A percentile compares a stretch with the other conserved stretches of the same genome.
Evolutionary conservation across 2,888 invertebrate genomes (phyloP).

Genomic region (Plebejus melissa): DNA sequence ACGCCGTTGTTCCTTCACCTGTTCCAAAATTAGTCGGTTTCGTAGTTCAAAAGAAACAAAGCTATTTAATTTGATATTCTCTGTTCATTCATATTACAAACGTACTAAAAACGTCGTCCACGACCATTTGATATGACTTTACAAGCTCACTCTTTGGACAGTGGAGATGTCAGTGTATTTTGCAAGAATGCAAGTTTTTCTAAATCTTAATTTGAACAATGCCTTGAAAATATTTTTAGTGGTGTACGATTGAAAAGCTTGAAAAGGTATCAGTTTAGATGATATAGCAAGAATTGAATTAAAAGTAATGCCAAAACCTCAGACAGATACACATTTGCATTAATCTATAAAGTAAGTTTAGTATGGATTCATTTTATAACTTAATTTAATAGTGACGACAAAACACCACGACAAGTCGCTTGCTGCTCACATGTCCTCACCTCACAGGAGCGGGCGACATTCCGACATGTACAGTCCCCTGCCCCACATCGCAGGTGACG

Average conservation of each 20-base stretch:
- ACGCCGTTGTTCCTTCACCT: neutral
- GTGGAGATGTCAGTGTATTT: neutral
- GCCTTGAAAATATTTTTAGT: neutral
- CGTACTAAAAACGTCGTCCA: neutral
- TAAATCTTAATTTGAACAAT: neutral
- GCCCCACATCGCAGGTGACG: constrained; percentile 37
- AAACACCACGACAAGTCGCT: constrained; percentile 12
- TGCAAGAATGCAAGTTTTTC: neutral
- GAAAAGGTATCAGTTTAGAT: too few species aligned
- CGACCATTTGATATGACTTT: neutral
- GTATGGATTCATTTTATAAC: neutral
- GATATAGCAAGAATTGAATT: too few species aligned
- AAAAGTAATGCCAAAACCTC: too few species aligned
- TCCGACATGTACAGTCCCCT: constrained; percentile 38
- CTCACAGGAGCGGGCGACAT: constrained; percentile 37
- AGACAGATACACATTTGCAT: too few species aligned
- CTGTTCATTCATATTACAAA: neutral
- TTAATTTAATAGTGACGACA: neutral
- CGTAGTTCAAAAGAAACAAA: constrained; percentile 15
- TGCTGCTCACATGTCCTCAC: constrained; percentile 22
- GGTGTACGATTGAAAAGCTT: too few species aligned
- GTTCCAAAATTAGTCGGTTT: constrained; percentile 5
- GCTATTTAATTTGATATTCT: constrained; percentile 3
- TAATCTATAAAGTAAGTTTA: neutral
- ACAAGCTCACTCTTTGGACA: neutral